Percentiles rank a stretch among this genome's conserved stretches.
Evolutionary conservation across 2,888 invertebrate genomes (phyloP).

Genomic region (Julus scanicus): DNA sequence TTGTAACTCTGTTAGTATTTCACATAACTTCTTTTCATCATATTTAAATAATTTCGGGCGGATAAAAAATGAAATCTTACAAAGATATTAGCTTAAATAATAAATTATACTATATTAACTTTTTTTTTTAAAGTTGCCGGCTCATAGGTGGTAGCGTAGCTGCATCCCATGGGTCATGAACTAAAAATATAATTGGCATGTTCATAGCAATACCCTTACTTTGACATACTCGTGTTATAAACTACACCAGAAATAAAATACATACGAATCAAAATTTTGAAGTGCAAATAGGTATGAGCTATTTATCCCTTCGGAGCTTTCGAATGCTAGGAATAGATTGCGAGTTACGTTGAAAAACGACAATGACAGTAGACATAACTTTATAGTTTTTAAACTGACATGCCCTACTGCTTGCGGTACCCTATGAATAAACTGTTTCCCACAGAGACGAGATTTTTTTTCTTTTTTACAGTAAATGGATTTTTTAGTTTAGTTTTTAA

Average conservation of each 20-base stretch:
- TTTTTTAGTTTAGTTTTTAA: neutral
- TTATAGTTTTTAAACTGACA: neutral
- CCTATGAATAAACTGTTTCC: neutral
- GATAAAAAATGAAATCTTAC: constrained; percentile 24
- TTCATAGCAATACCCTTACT: constrained; percentile 17
- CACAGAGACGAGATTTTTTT: constrained; percentile 8
- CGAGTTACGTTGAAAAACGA: neutral
- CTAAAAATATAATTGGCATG: constrained; percentile 36
- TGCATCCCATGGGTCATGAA: neutral
- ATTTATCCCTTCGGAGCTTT: neutral
- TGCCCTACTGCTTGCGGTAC: neutral
- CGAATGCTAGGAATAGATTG: neutral
- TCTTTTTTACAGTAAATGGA: neutral
- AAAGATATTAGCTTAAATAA: constrained; percentile 42
- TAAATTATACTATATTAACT: constrained; percentile 42
- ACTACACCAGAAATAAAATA: constrained; percentile 34
- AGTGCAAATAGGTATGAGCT: neutral
- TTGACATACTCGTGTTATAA: constrained; percentile 24
- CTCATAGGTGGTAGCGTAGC: constrained; percentile 4
- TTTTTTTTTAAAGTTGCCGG: constrained; percentile 27
- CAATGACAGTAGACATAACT: neutral
- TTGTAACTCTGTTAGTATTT: constrained; percentile 16
- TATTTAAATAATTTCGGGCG: constrained; percentile 32
- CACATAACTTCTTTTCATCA: constrained; percentile 5
- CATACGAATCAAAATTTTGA: constrained; percentile 22